Evolutionary conservation across 2,888 invertebrate genomes (phyloP).

Genomic region (Romanomermis culicivorax): DNA sequence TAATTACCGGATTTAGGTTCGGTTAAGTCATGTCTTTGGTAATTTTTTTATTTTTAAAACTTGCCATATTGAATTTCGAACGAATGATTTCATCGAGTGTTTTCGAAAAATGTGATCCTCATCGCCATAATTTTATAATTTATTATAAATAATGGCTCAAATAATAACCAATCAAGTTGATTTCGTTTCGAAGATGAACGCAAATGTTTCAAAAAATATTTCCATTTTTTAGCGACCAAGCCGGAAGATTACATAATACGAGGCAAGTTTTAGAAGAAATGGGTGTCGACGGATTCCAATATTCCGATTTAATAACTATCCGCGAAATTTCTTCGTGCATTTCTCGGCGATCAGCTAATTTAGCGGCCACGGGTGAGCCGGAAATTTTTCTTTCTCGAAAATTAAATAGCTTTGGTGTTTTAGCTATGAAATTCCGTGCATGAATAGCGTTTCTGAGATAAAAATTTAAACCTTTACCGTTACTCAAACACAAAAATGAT

Average conservation of each 20-base stretch:
- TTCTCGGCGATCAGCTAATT: constrained; percentile 70
- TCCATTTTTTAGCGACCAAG: constrained; percentile 16
- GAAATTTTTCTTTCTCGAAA: not conserved
- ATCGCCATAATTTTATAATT: too few relatives aligned
- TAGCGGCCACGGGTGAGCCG: constrained; percentile 49
- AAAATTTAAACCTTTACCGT: too few relatives aligned
- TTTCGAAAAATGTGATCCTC: too few relatives aligned
- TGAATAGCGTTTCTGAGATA: too few relatives aligned
- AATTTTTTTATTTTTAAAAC: not conserved
- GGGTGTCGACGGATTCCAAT: constrained; percentile 37
- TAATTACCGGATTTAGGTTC: constrained; percentile 14
- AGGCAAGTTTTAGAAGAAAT: constrained; percentile 63
- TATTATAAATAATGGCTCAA: too few relatives aligned
- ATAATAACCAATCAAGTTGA: too few relatives aligned
- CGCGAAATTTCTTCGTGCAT: constrained; percentile 74
- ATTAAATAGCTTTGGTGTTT: not conserved
- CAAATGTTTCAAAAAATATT: not conserved
- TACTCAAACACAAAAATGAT: too few relatives aligned
- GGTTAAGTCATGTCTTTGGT: not conserved
- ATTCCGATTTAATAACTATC: constrained; percentile 53
- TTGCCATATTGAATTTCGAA: too few relatives aligned
- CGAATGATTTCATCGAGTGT: too few relatives aligned
- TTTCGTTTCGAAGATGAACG: too few relatives aligned
- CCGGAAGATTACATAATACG: constrained; percentile 41
- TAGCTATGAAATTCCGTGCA: too few relatives aligned